phyloP scores from a whole-genome alignment of 2,113 vertebrate species.

The Bothrops jararaca region DNA sequence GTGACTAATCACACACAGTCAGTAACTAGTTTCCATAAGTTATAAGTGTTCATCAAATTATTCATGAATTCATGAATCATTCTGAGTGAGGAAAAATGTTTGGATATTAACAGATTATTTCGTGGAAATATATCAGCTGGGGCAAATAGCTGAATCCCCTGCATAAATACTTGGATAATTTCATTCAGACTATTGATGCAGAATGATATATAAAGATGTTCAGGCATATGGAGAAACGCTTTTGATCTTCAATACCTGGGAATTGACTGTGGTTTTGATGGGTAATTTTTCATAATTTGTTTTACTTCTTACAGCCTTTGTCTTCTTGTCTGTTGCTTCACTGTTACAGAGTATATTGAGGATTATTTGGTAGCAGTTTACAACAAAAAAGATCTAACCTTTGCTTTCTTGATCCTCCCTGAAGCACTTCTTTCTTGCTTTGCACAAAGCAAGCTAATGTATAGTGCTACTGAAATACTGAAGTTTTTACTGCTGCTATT shows the following conservation, averaged over 20 bases:
- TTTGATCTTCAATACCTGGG: slow-evolving; percentile 9
- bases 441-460: background rate
- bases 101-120: background rate
- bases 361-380: slow-evolving; percentile 1
- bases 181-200: background rate
- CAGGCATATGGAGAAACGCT: background rate
- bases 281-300: background rate
- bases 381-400: background rate
- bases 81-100: background rate
- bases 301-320: background rate
- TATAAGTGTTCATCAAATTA: background rate
- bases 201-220: background rate
- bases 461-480: background rate
- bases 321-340: background rate
- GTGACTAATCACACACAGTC: background rate
- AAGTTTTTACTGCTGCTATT: background rate
- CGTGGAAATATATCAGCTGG: background rate
- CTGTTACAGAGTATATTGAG: background rate
- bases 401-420: background rate
- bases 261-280: background rate
- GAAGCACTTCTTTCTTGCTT: background rate
- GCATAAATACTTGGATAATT: slow-evolving; percentile 15
- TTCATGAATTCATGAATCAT: background rate
- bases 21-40: background rate
- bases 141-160: slow-evolving; percentile 4